phyloP scores from a whole-genome alignment of 2,888 invertebrate genomes.

The Campoplex nolae region DNA sequence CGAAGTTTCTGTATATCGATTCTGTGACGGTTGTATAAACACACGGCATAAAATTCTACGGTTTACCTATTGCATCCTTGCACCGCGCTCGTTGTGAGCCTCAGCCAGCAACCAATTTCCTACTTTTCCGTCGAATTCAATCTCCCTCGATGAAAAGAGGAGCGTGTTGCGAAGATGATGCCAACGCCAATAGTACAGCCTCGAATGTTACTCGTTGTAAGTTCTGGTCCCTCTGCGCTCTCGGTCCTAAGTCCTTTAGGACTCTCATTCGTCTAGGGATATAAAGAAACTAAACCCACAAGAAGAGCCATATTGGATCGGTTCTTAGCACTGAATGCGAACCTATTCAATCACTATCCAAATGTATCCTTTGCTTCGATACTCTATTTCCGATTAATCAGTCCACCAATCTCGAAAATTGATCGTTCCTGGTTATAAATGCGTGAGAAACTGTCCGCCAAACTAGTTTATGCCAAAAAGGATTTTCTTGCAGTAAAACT shows the following conservation, averaged over 20 bases:
- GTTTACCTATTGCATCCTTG: constrained; percentile 9
- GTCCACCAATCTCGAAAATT: not conserved
- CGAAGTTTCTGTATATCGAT: not conserved
- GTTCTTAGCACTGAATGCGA: constrained; percentile 6
- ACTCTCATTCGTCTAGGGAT: constrained; percentile 15
- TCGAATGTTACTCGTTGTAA: constrained; percentile 3
- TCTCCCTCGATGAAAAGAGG: constrained; percentile 41
- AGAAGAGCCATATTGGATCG: constrained; percentile 11
- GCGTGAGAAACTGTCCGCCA: not conserved
- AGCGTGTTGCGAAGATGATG: constrained; percentile 14
- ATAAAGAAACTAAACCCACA: constrained; percentile 26
- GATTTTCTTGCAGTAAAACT: not conserved
- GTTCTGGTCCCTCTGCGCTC: not conserved
- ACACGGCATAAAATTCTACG: constrained; percentile 47
- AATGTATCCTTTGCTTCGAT: not conserved
- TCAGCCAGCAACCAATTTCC: constrained; percentile 2
- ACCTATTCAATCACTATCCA: constrained; percentile 2
- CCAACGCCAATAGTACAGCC: not conserved
- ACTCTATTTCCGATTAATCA: constrained; percentile 1
- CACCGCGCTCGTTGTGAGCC: not conserved
- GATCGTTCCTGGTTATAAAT: not conserved
- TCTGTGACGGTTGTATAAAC: constrained; percentile 21
- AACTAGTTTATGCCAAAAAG: not conserved
- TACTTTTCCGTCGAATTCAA: constrained; percentile 44
- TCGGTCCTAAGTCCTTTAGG: constrained; percentile 14